Percentiles rank a stretch among this genome's conserved stretches.
Conservation (phyloP, 1,140 invertebrate species). For the Bicyclus anynana region DNA sequence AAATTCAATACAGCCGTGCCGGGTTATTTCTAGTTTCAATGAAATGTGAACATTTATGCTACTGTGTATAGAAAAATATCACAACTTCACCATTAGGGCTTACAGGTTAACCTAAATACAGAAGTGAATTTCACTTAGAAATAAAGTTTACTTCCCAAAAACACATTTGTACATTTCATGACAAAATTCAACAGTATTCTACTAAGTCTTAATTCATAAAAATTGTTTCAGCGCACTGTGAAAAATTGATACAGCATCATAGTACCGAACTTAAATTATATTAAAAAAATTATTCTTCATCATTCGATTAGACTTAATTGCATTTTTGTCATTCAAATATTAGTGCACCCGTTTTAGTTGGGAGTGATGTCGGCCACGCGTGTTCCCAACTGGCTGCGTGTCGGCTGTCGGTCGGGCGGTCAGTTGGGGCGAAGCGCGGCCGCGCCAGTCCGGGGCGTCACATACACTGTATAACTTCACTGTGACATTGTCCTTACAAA, state of each 20-base stretch:
- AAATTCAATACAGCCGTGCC: conserved; percentile 36
- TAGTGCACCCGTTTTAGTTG: conserved; percentile 73
- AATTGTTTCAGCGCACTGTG: conserved; percentile 44
- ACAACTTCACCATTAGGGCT: conserved; percentile 71
- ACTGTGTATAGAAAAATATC: conserved; percentile 67
- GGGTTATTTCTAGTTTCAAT: conserved; percentile 42
- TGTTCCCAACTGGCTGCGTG: conserved; percentile 64
- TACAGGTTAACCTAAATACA: conserved; percentile 71
- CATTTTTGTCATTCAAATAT: conserved; percentile 73
- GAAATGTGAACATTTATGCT: conserved; percentile 35
- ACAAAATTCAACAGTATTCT: conserved; percentile 75
- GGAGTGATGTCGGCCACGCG: conserved; percentile 64
- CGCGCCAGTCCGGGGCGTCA: conserved; percentile 62
- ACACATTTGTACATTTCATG: conserved; percentile 76
- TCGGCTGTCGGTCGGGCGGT: conserved; percentile 25
- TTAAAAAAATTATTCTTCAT: conserved; percentile 60
- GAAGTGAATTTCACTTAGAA: conserved; percentile 63
- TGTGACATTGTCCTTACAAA: conserved; percentile 73
- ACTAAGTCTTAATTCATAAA: conserved; percentile 68
- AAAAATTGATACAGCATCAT: conserved; percentile 59
- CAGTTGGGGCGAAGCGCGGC: conserved; percentile 70
- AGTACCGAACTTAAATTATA: conserved; percentile 63
- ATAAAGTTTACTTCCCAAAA: conserved; percentile 72
- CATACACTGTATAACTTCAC: conserved; percentile 73
- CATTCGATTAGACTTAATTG: conserved; percentile 73